Percentiles rank a stretch among this genome's conserved stretches.
These are phyloP conservation scores for Hiodon tergisus DNA, from an alignment of 2,113 vertebrate genomes.

Conservation along the genomic window DNA sequence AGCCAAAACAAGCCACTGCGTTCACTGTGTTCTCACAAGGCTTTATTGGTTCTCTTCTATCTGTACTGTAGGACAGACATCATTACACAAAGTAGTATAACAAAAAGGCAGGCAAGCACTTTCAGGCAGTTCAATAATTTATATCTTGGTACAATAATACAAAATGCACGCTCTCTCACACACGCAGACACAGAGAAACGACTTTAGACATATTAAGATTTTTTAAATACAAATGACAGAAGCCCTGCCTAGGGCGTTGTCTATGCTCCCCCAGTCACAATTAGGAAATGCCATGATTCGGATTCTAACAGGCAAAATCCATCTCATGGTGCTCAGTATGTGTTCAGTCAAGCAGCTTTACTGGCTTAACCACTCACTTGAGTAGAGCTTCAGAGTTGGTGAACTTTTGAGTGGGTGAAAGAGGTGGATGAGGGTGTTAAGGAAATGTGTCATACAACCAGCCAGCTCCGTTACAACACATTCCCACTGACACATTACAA, in stretches of 20 bases:
- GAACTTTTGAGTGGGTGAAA: too few species aligned
- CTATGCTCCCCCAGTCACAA: too few species aligned
- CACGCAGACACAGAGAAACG: not conserved
- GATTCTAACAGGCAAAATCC: too few species aligned
- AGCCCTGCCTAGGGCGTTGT: too few species aligned
- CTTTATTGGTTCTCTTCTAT: conserved; percentile 54
- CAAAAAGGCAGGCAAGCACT: conserved; percentile 61
- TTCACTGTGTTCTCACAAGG: conserved; percentile 33
- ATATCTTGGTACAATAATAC: conserved; percentile 49
- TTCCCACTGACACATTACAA: not conserved
- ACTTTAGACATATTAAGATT: not conserved
- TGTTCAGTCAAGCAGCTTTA: too few species aligned
- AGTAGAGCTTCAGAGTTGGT: too few species aligned
- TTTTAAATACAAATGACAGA: not conserved
- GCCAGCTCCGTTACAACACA: not conserved
- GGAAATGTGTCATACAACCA: not conserved
- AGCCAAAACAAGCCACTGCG: conserved; percentile 29
- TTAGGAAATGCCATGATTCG: too few species aligned
- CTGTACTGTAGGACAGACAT: conserved; percentile 29
- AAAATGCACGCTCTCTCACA: conserved; percentile 33
- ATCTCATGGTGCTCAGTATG: too few species aligned
- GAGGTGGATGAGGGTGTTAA: too few species aligned
- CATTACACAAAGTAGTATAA: conserved; percentile 47
- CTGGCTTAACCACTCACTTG: too few species aligned
- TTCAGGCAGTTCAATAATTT: conserved; percentile 48